Base-by-base conservation (phyloP, 2,888 invertebrate species). In the Hirudinaria manillensis region DNA sequence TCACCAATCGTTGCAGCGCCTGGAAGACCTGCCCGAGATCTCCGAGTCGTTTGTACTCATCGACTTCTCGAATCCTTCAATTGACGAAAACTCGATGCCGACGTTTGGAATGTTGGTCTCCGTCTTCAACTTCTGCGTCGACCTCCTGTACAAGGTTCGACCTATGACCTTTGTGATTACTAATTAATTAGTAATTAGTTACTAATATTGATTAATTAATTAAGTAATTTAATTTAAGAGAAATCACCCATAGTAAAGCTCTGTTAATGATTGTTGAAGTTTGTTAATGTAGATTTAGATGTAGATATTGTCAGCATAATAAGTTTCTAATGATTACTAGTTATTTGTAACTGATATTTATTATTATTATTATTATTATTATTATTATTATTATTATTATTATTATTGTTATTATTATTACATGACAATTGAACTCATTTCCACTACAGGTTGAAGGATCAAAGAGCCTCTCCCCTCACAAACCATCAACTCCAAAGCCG, bases 121-220 rank as follows among this genome's bases (percentile, higher is more conserved):
- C 34, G 32, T 68, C n/a, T 68, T 68, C 36, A 68, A 68, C 36
- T 68, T 68, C 68, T 68, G 68, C 36, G 34, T 68, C 32, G 68
- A 68, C 29, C 36, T 68, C n/a, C 68, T 68, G 13, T n/a, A 36
- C 32, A 68, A 68, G 68, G 68, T 68, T 68, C n/a, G n/a, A n/a
- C n/a, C n/a, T n/a, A n/a, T n/a, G n/a, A n/a, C 13, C 16, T 68
- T 34, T 3, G 4, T 24, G 10, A 32, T 67, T 67, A 6, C 13
- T 7, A 61, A 61, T 53, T 53, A n/a, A n/a, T n/a, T n/a, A n/a
- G n/a, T n/a, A n/a, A n/a, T n/a, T n/a, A n/a, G n/a, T n/a, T n/a
- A n/a, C n/a, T n/a, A n/a, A n/a, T n/a, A n/a, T n/a, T n/a, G n/a
- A n/a, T n/a, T n/a, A n/a, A n/a, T n/a, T n/a, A n/a, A n/a, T n/a